phyloP scores from a whole-genome alignment of 1,140 invertebrate genomes.

The Ganaspis sp. region DNA sequence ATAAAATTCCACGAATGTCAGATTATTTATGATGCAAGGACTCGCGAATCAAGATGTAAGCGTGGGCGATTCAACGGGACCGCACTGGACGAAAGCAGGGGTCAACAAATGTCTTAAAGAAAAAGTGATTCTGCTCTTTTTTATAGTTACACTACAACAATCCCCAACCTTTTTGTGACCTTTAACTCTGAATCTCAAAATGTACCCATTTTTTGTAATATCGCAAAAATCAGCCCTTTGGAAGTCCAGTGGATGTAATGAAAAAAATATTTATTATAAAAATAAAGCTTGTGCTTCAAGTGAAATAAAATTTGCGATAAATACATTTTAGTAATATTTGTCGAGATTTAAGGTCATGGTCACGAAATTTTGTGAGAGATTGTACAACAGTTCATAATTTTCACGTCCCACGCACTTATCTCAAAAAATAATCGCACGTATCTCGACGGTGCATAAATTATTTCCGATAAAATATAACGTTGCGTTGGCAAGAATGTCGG shows the following conservation, averaged over 20 bases:
- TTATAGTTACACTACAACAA: not conserved
- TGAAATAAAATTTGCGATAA: not conserved
- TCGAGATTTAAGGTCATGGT: not conserved
- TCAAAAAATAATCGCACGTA: conserved; percentile 63
- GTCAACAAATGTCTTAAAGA: conserved; percentile 53
- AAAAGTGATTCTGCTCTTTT: conserved; percentile 17
- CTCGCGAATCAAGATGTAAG: conserved; percentile 66
- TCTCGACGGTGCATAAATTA: conserved; percentile 62
- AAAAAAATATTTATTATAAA: too few relatives aligned
- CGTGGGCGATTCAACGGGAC: conserved; percentile 53
- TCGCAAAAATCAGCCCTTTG: too few relatives aligned
- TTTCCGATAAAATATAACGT: conserved; percentile 54
- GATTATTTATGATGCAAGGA: conserved; percentile 64
- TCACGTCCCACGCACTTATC: conserved; percentile 61
- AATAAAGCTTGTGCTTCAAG: too few relatives aligned
- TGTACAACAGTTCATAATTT: conserved; percentile 64
- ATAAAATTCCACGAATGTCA: conserved; percentile 61
- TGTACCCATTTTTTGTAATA: too few relatives aligned
- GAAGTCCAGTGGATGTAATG: too few relatives aligned
- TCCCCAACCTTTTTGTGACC: not conserved
- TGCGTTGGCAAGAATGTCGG: conserved; percentile 43
- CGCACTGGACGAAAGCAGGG: conserved; percentile 42
- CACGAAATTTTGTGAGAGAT: not conserved
- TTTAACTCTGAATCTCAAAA: too few relatives aligned
- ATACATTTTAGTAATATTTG: not conserved